A percentile compares a stretch with the other conserved stretches of the same genome.
Conservation (phyloP, 2,797 vertebrate genomes). For the Tenualosa ilisha region DNA sequence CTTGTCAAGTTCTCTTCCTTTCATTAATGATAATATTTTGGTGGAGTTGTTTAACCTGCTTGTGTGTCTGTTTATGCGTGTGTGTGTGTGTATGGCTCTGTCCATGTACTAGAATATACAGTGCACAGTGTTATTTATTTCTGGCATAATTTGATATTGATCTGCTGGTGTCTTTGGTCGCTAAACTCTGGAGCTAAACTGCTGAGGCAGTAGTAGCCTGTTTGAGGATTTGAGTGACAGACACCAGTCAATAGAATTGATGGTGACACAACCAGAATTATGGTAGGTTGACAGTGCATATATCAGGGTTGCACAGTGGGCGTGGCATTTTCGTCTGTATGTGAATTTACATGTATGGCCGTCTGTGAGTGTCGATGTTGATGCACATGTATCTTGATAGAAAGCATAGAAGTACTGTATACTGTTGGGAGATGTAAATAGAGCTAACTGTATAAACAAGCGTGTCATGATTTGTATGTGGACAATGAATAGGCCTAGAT, state of each 20-base stretch:
- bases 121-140: neutral
- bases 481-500: too few species aligned
- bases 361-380: neutral
- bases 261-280: neutral
- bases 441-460: neutral
- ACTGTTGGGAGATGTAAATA: neutral
- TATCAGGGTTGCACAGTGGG: neutral
- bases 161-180: neutral
- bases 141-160: neutral
- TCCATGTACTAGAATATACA: neutral
- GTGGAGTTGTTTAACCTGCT: neutral
- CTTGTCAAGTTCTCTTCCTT: neutral
- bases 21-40: neutral
- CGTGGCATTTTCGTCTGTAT: too few species aligned
- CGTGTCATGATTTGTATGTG: neutral
- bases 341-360: neutral
- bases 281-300: neutral
- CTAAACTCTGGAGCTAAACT: neutral
- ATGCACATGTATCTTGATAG: neutral
- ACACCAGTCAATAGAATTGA: neutral
- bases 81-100: neutral
- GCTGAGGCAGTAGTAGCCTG: neutral
- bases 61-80: neutral
- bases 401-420: neutral
- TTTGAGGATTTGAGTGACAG: neutral